Base-by-base conservation (phyloP, 1,140 invertebrate species). In the Cyrtorhinus lividipennis region DNA sequence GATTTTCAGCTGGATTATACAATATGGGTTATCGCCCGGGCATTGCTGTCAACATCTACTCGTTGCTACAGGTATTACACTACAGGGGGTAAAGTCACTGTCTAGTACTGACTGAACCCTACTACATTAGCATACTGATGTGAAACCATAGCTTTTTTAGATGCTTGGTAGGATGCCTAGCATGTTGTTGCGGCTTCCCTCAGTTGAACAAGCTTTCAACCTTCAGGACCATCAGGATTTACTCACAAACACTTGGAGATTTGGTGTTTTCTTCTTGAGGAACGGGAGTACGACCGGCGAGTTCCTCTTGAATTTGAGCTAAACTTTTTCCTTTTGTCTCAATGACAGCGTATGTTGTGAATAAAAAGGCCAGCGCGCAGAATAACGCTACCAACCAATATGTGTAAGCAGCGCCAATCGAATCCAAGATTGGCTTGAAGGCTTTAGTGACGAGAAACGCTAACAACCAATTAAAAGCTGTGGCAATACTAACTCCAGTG, bases 311-410 rank as follows among this genome's bases (percentile, higher is more conserved):
- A 69, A 96, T 92, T 72, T 93, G 84, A 53, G 89, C 82, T 18
- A 87, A 75, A 24, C 79, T 85, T 72, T 88, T 91, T 1, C 92
- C 92, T 72, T 92, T 94, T 0, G 92, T 97, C 77, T 97, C 94
- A 0, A 90, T 89, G 10, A 97, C 78, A 25, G 86, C 72, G 26
- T 88, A 76, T 38, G 81, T 81, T 10, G 87, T 81, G 70, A 90
- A 90, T n/a, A 86, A 68, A 0, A 85, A 78, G 0, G 84, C 86
- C 1, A 81, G 1, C 0, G 81, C 72, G 78, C 89, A 90, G 65
- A 91, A 80, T 0, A 71, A 76, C 15, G 83, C 82, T 70, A 92
- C 94, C 65, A 92, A 79, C 81, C 86, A 93, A 75, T 95, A 96
- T 0, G 86, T 85, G 15, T 78, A 78, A 67, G 83, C 80, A 2